phyloP scores from a whole-genome alignment of 2,797 vertebrate genomes.

The Cuniculus paca region DNA sequence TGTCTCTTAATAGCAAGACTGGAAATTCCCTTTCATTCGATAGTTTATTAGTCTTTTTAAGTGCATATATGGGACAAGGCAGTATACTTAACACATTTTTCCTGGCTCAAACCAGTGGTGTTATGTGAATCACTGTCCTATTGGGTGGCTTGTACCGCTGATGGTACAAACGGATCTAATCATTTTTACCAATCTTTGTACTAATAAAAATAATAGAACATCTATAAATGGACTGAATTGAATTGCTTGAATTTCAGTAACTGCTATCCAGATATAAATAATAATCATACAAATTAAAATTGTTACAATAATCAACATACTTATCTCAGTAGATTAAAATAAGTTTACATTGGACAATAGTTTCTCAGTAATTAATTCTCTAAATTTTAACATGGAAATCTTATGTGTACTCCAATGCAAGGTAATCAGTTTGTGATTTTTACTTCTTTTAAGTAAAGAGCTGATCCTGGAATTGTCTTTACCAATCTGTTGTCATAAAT shows the following conservation, averaged over 20 bases:
- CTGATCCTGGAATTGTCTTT: not conserved
- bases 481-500: constrained; percentile 10
- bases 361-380: not conserved
- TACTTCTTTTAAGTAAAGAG: not conserved
- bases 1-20: not conserved
- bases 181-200: not conserved
- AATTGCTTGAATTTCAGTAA: not conserved
- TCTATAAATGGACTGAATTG: not conserved
- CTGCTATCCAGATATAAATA: not conserved
- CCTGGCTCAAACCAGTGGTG: not conserved
- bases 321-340: not conserved
- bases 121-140: not conserved
- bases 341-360: not conserved
- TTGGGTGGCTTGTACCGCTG: not conserved
- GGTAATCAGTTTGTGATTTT: constrained; percentile 5
- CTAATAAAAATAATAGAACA: not conserved
- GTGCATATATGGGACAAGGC: not conserved
- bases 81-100: not conserved
- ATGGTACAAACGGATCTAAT: not conserved
- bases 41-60: constrained; percentile 9
- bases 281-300: not conserved
- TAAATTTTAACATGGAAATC: not conserved
- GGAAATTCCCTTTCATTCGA: constrained; percentile 1
- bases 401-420: not conserved
- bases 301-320: not conserved